A percentile compares a stretch with the other conserved stretches of the same genome.
phyloP scores from a whole-genome alignment of 2,797 vertebrate species.

The Sphenodon punctatus region DNA sequence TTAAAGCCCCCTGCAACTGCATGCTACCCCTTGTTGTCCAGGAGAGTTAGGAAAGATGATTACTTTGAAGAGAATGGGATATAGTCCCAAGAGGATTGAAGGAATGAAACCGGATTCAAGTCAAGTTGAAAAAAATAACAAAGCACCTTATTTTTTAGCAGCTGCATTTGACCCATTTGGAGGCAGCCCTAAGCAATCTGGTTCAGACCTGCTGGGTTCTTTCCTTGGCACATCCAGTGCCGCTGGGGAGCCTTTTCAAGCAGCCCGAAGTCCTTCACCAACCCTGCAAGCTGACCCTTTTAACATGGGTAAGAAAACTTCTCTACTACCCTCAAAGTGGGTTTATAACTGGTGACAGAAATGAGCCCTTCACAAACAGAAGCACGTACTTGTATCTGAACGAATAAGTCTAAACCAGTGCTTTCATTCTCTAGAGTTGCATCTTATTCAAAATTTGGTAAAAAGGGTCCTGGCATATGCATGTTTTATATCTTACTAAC shows the following conservation, averaged over 20 bases:
- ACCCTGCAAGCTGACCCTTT: constrained; percentile 83
- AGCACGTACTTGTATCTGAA: background rate
- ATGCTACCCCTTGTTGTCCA: no score
- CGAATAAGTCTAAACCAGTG: constrained; percentile 13
- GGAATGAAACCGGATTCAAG: background rate
- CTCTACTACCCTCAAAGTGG: no score
- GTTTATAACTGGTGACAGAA: no score
- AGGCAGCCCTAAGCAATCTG: constrained; percentile 84
- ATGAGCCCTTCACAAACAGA: background rate
- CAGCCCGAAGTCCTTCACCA: constrained; percentile 90
- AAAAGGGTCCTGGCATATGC: background rate
- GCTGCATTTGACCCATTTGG: constrained; percentile 90
- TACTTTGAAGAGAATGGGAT: background rate
- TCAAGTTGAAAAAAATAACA: background rate
- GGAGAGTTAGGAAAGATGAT: background rate
- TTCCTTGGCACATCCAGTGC: constrained; percentile 87
- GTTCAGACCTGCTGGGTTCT: constrained; percentile 90
- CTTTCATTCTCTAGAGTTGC: constrained; percentile 6
- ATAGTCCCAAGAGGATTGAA: background rate
- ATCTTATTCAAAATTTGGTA: background rate
- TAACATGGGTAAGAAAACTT: constrained; percentile 84
- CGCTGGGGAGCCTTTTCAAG: constrained; percentile 89
- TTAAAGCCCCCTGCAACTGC: no score
- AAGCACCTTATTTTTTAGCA: constrained; percentile 43
- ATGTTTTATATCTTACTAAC: constrained; percentile 31